These are phyloP conservation scores for Camelus bactrianus DNA, from an alignment of 2,113 vertebrate genomes.

Conservation along the genomic window DNA sequence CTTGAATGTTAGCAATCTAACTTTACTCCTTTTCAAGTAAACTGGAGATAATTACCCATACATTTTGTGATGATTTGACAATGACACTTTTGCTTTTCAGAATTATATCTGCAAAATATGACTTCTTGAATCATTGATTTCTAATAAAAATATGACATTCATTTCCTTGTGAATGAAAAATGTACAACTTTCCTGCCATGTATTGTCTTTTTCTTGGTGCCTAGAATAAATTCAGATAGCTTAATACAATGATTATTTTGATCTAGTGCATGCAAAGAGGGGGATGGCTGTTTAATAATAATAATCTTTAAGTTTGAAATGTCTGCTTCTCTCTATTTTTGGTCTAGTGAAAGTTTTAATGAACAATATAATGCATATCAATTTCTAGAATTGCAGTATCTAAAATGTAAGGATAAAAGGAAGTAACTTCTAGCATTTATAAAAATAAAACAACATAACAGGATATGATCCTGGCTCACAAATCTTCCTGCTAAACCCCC, in stretches of 20 bases:
- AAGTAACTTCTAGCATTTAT: background rate
- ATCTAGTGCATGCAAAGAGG: background rate
- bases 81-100: background rate
- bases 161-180: background rate
- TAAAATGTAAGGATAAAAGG: background rate
- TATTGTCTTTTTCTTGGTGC: background rate
- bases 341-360: background rate
- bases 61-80: background rate
- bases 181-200: background rate
- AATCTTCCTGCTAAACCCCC: background rate
- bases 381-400: background rate
- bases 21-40: background rate
- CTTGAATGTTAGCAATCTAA: background rate
- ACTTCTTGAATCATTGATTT: background rate
- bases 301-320: background rate
- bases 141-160: background rate
- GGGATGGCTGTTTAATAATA: background rate
- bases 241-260: background rate
- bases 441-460: conserved; percentile 17
- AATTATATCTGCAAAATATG: background rate
- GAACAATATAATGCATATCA: background rate
- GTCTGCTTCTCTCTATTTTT: background rate
- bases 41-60: background rate
- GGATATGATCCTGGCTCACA: background rate
- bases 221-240: background rate